Evolutionary conservation across 1,140 invertebrate species (phyloP), one percentile per base, ranked within the genome.

Genomic region (Tyrophagus putrescentiae): DNA sequence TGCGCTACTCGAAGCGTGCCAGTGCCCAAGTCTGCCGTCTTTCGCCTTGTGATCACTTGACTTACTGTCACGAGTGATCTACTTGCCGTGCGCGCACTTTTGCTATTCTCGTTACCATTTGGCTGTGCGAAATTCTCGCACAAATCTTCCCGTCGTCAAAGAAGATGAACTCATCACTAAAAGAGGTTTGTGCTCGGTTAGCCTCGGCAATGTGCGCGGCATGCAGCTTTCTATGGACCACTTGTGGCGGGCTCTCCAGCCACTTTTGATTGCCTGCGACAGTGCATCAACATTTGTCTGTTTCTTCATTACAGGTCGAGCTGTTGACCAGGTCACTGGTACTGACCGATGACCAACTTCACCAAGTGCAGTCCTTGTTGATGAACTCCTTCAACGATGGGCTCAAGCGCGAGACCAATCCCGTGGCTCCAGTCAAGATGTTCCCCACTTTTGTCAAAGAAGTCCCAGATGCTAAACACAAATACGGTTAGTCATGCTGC

Each of bases 371-470:
- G 80, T 75, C 76, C 60, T 76, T 79, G 53, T 78, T 96, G 62
- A 72, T 80, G 50, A 71, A 79, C 2, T 83, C 89, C 67, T 81
- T 96, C 59, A 74, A 84, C 21, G 79, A 79, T 62, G 93, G 93
- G 16, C 75, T 98, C 28, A 74, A 77, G 0, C 84, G 81, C 66
- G 77, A 81, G 9, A 85, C 83, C 5, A 85, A 95, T 69, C 72
- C 77, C 0, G 75, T 78, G 16, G 78, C 92, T 0, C 80, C 80
- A 52, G 82, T 94, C 9, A 96, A 95, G 74, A 87, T 86, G 74
- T 95, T 86, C 70, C 84, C 87, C 13, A 97, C 95, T 0, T 99
- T 93, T 70, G 93, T 99, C 25, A 84, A 93, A 71, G 82, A 94
- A 71, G 80, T 98, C 63, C 94, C 95, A 0, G 87, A 91, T 73